These are phyloP conservation scores for Neosalanx taihuensis DNA, from an alignment of 2,797 vertebrate species.

Conservation along the genomic window DNA sequence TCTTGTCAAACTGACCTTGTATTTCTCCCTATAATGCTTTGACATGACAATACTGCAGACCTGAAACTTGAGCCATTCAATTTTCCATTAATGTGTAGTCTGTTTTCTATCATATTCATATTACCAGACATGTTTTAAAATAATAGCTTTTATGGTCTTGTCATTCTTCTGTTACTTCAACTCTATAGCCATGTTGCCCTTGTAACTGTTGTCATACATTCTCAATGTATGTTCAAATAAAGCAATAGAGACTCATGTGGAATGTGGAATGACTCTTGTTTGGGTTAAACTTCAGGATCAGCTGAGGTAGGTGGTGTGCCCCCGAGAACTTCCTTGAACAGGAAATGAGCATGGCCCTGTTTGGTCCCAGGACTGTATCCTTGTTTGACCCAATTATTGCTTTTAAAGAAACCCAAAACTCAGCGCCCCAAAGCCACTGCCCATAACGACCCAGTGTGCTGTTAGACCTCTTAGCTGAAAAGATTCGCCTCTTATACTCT, in stretches of 20 bases:
- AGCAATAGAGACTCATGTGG: background rate
- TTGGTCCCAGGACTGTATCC: background rate
- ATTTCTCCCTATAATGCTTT: background rate
- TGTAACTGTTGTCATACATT: background rate
- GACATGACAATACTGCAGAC: conserved; percentile 30
- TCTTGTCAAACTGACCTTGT: background rate
- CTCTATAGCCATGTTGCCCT: conserved; percentile 1
- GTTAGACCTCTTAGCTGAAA: background rate
- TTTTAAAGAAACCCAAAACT: conserved; percentile 9
- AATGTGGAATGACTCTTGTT: background rate
- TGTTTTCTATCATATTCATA: conserved; percentile 27
- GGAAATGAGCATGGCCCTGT: conserved; percentile 13
- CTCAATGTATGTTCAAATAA: conserved; percentile 22
- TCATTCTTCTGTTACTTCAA: conserved; percentile 12
- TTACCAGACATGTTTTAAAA: conserved; percentile 27
- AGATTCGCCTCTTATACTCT: background rate
- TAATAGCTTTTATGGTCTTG: background rate
- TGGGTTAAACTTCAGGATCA: background rate
- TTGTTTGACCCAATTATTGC: conserved; percentile 9
- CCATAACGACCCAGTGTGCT: conserved; percentile 8
- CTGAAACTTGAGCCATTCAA: conserved; percentile 32
- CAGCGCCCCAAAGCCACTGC: background rate
- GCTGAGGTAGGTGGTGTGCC: conserved; percentile 11
- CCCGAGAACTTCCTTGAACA: conserved; percentile 6
- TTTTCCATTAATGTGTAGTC: conserved; percentile 20